These are phyloP conservation scores for Gobio occitaniae DNA, from an alignment of 2,797 vertebrate genomes.

Conservation along the genomic window DNA sequence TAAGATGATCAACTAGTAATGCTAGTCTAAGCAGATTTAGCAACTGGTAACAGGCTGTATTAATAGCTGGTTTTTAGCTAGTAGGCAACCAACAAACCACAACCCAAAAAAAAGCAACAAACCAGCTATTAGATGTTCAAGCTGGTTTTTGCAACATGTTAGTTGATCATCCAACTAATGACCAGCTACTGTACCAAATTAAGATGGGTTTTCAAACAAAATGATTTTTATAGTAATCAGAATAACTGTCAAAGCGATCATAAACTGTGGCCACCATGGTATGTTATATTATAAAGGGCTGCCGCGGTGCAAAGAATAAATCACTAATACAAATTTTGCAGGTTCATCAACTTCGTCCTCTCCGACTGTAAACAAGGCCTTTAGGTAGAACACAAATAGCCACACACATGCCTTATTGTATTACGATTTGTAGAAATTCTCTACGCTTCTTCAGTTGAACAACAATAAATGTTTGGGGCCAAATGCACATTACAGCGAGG, in stretches of 20 bases:
- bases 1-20: not conserved
- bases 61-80: not conserved
- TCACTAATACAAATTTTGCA: not conserved
- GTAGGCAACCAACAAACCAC: not conserved
- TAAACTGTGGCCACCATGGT: not conserved
- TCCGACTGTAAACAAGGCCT: constrained; percentile 61
- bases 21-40: not conserved
- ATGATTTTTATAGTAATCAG: not conserved
- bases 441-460: not conserved
- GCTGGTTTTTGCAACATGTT: not conserved
- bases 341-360: constrained; percentile 38
- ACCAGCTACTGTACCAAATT: not conserved
- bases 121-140: not conserved
- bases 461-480: not conserved
- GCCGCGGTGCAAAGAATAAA: not conserved
- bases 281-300: not conserved
- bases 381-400: not conserved
- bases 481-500: not conserved
- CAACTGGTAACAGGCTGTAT: not conserved
- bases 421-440: not conserved
- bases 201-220: not conserved
- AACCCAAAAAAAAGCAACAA: not conserved
- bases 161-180: not conserved
- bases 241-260: not conserved
- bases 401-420: constrained; percentile 26